phyloP scores from a whole-genome alignment of 2,888 invertebrate species.

The Hetaerina titia region DNA sequence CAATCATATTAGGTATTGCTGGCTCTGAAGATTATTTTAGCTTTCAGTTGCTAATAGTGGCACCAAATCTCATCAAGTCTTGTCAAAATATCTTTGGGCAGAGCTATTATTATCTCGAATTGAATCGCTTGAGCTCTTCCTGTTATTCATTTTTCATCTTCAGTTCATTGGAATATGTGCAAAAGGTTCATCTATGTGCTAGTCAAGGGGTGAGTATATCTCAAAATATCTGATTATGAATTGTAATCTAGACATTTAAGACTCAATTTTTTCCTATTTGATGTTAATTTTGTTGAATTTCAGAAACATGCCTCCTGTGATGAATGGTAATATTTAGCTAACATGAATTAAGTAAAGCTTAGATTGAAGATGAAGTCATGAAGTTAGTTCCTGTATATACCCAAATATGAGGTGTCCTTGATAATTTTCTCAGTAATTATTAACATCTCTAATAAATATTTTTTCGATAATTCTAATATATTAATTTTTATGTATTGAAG shows the following conservation, averaged over 20 bases:
- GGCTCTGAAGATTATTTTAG: neutral
- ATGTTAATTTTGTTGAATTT: neutral
- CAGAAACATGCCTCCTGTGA: neutral
- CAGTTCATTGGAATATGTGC: neutral
- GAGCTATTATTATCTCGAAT: neutral
- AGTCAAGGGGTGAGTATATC: neutral
- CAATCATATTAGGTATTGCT: neutral
- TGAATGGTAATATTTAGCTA: neutral
- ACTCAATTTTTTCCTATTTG: neutral
- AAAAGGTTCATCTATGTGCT: neutral
- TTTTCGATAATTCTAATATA: too few species aligned
- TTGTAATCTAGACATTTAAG: neutral
- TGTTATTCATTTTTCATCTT: neutral
- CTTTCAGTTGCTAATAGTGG: neutral
- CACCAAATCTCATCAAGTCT: neutral
- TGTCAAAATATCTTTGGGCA: neutral
- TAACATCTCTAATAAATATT: too few species aligned
- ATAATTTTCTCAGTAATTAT: too few species aligned
- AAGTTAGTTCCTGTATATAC: neutral
- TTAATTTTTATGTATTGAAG: too few species aligned
- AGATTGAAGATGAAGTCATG: neutral
- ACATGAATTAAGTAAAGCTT: neutral
- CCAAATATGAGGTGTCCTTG: neutral
- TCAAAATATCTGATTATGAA: neutral
- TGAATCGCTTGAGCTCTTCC: neutral